These are phyloP conservation scores for Ophiodon elongatus DNA, from an alignment of 2,113 vertebrate genomes.

Conservation along the genomic window DNA sequence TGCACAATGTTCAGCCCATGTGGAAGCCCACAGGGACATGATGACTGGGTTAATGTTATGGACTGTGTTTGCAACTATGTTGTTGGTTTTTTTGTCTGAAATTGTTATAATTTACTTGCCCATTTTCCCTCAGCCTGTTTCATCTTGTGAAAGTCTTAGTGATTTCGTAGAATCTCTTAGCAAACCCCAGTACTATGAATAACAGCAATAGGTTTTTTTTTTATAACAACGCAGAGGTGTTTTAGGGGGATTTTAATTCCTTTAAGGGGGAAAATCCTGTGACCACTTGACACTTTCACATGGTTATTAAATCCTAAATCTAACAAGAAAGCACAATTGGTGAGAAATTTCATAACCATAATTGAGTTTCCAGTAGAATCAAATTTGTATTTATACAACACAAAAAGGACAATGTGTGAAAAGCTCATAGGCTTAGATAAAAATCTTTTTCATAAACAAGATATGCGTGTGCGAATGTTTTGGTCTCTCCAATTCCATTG, in stretches of 20 bases:
- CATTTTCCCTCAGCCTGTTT: not conserved
- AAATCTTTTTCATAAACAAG: constrained; percentile 32
- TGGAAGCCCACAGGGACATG: not conserved
- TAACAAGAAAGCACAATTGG: not conserved
- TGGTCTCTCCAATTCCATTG: constrained; percentile 32
- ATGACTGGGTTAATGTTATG: not conserved
- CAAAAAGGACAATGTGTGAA: constrained; percentile 24
- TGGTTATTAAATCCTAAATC: not conserved
- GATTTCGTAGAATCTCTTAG: not conserved
- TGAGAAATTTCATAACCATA: not conserved
- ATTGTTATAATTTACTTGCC: not conserved
- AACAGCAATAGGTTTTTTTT: not conserved
- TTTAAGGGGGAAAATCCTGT: not conserved
- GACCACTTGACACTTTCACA: not conserved
- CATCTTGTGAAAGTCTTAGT: not conserved
- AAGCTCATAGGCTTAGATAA: constrained; percentile 24
- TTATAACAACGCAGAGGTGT: not conserved
- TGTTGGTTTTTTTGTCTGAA: not conserved
- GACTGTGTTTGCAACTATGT: not conserved
- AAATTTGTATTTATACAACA: constrained; percentile 10
- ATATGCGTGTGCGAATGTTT: constrained; percentile 34
- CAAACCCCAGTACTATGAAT: not conserved
- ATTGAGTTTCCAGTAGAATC: constrained; percentile 14
- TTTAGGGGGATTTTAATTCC: not conserved
- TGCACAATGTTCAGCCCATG: not conserved